Conservation (phyloP, 2,888 invertebrate species). For the Leptinotarsa peninsularis region DNA sequence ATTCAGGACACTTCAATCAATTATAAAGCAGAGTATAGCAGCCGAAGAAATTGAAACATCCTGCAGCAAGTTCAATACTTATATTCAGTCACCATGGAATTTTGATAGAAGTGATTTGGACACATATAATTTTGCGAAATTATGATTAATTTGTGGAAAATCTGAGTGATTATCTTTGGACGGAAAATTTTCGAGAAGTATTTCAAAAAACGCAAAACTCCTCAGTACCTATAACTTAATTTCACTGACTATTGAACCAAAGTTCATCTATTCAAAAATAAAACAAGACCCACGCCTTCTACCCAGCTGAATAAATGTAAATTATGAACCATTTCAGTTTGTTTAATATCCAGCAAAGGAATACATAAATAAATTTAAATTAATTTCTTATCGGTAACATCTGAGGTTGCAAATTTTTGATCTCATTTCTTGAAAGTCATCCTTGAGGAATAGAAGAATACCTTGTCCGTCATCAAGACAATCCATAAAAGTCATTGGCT, state of each 20-base stretch:
- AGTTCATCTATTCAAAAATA: background rate
- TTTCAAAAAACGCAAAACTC: background rate
- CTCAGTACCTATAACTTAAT: background rate
- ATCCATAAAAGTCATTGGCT: slow-evolving; percentile 47
- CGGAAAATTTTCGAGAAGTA: background rate
- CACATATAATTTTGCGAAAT: no score
- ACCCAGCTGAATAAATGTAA: background rate
- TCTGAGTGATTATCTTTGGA: no score
- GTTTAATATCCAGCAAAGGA: background rate
- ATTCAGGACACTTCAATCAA: no score
- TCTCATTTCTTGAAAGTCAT: slow-evolving; percentile 14
- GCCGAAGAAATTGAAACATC: no score
- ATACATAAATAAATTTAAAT: slow-evolving; percentile 8
- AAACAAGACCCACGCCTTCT: background rate
- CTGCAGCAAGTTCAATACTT: no score
- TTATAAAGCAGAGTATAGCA: no score
- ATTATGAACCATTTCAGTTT: background rate
- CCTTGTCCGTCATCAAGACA: slow-evolving; percentile 29
- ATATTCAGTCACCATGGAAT: no score
- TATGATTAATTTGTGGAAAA: no score
- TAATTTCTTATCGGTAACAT: background rate
- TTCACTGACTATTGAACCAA: background rate
- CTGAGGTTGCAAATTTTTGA: slow-evolving; percentile 6
- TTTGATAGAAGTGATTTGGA: no score
- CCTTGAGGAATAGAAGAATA: slow-evolving; percentile 7